Evolutionary conservation across 2,113 vertebrate genomes (phyloP).

Genomic region (Irena cyanogastra): DNA sequence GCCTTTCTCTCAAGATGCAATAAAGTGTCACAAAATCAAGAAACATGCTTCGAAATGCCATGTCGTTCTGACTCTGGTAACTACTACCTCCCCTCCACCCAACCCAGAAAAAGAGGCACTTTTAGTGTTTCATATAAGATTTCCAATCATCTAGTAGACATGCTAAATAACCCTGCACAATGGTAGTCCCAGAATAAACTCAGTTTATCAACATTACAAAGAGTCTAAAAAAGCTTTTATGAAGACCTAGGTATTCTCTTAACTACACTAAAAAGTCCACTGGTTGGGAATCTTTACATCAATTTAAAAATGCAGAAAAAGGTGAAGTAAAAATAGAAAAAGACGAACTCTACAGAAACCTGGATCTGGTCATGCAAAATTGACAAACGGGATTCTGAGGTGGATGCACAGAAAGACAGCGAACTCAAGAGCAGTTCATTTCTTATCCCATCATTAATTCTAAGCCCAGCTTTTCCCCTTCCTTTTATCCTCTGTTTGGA

Average conservation of each 20-base stretch:
- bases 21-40: slow-evolving; percentile 73
- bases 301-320: slow-evolving; percentile 39
- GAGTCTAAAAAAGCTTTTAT: slow-evolving; percentile 57
- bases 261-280: slow-evolving; percentile 54
- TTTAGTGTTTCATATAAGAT: slow-evolving; percentile 77
- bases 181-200: slow-evolving; percentile 54
- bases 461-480: neutral
- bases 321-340: slow-evolving; percentile 36
- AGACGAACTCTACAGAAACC: slow-evolving; percentile 25
- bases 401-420: slow-evolving; percentile 12
- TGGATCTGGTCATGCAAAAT: slow-evolving; percentile 1
- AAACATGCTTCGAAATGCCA: slow-evolving; percentile 66
- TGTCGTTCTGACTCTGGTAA: slow-evolving; percentile 66
- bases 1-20: slow-evolving; percentile 76
- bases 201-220: slow-evolving; percentile 58
- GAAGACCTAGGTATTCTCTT: slow-evolving; percentile 54
- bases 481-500: neutral
- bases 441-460: neutral
- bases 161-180: slow-evolving; percentile 59
- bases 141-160: slow-evolving; percentile 71
- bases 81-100: slow-evolving; percentile 59
- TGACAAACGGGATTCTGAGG: neutral
- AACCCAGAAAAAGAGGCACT: slow-evolving; percentile 80
- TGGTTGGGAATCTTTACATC: slow-evolving; percentile 50
- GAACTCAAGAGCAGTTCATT: slow-evolving; percentile 31